Percentiles rank a stretch among this genome's conserved stretches.
Conservation (phyloP, 2,113 vertebrate genomes). For the Oncorhynchus nerka region DNA sequence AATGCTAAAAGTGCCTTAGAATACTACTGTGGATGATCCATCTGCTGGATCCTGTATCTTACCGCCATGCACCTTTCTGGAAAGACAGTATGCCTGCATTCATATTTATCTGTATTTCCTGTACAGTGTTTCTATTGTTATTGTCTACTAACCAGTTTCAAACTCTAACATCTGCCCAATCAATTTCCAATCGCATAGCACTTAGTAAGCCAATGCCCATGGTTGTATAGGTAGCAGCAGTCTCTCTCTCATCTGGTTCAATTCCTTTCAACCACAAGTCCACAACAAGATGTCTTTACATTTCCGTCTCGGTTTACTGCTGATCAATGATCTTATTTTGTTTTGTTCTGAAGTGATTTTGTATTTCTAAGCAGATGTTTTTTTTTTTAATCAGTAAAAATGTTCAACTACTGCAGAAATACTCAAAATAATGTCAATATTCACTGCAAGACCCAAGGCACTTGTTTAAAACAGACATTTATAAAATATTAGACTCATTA, state of each 20-base stretch:
- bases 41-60: constrained; percentile 7
- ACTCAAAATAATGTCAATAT: not conserved
- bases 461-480: not conserved
- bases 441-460: constrained; percentile 2
- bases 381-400: not conserved
- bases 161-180: constrained; percentile 6
- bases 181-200: constrained; percentile 14
- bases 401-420: not conserved
- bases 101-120: constrained; percentile 21
- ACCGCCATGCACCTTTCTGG: constrained; percentile 44
- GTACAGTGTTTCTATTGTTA: not conserved
- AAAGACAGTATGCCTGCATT: constrained; percentile 35
- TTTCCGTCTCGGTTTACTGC: constrained; percentile 31
- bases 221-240: not conserved
- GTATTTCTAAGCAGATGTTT: not conserved
- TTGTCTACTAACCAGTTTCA: constrained; percentile 39
- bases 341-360: not conserved
- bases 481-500: not conserved
- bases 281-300: not conserved
- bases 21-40: constrained; percentile 18
- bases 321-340: constrained; percentile 27
- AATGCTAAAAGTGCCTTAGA: constrained; percentile 32
- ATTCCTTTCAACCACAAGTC: not conserved
- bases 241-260: no score
- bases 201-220: not conserved